Conservation (phyloP, 2,888 invertebrate species). For the Caenorhabditis parvicauda region DNA sequence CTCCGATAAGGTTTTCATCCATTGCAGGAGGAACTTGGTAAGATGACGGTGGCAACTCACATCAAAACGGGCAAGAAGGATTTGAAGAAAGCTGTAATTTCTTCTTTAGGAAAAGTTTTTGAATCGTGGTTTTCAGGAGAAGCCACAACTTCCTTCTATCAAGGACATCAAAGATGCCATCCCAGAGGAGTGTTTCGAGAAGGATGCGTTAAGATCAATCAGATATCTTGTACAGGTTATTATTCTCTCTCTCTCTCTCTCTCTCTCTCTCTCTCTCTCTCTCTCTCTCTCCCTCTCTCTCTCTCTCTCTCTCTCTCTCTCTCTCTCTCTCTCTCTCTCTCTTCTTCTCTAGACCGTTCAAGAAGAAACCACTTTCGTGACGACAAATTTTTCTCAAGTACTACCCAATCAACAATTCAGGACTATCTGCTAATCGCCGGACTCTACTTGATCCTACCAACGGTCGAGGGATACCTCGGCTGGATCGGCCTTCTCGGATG, state of each 20-base stretch:
- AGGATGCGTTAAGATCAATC: slow-evolving; percentile 46
- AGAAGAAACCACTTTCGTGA: too few relatives aligned
- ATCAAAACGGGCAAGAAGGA: slow-evolving; percentile 25
- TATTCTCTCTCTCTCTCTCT: too few relatives aligned
- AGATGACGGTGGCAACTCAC: slow-evolving; percentile 29
- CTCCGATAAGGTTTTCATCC: neutral
- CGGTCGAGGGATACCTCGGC: slow-evolving; percentile 48
- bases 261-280: too few relatives aligned
- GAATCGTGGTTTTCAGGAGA: slow-evolving; percentile 8
- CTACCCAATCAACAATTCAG: slow-evolving; percentile 9
- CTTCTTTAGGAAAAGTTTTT: neutral
- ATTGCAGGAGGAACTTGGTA: slow-evolving; percentile 6
- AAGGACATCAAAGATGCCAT: slow-evolving; percentile 54
- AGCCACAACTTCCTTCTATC: slow-evolving; percentile 46
- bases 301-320: too few relatives aligned
- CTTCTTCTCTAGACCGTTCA: too few relatives aligned
- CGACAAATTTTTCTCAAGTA: neutral
- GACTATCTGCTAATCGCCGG: slow-evolving; percentile 46
- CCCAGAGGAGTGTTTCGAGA: slow-evolving; percentile 58
- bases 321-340: too few relatives aligned
- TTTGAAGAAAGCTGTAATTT: slow-evolving; percentile 7
- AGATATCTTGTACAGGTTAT: slow-evolving; percentile 42
- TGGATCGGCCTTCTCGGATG: slow-evolving; percentile 48
- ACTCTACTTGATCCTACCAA: slow-evolving; percentile 47
- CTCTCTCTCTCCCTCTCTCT: too few relatives aligned